phyloP scores from a whole-genome alignment of 2,113 vertebrate species.

The Phaethornis superciliosus region DNA sequence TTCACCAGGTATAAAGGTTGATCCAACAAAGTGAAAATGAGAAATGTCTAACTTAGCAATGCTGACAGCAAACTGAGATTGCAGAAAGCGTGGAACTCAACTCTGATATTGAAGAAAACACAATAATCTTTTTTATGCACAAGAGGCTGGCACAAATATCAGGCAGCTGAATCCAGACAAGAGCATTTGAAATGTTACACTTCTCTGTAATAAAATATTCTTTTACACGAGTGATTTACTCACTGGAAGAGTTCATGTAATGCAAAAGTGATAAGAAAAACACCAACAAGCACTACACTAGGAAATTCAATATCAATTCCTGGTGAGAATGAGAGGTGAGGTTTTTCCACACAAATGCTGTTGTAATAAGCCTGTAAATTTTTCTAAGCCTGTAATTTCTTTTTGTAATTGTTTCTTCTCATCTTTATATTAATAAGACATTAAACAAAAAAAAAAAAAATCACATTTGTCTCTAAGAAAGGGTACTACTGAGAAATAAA shows the following conservation, averaged over 20 bases:
- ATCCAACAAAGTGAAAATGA: not conserved
- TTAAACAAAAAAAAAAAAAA: too few relatives aligned
- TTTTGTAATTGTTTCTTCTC: too few relatives aligned
- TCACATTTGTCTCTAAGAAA: not conserved
- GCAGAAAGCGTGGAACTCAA: not conserved
- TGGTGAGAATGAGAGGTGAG: not conserved
- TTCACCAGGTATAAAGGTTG: not conserved
- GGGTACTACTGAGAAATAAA: not conserved
- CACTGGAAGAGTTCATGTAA: not conserved
- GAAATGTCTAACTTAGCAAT: not conserved
- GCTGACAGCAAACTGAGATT: not conserved
- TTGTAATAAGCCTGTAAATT: not conserved
- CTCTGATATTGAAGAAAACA: not conserved
- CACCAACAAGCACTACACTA: not conserved
- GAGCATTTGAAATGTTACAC: not conserved
- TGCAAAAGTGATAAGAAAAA: not conserved
- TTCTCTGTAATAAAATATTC: not conserved
- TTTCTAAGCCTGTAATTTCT: too few relatives aligned
- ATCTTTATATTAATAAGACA: not conserved
- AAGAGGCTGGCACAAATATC: not conserved
- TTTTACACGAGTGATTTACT: not conserved
- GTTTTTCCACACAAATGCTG: rapidly evolving
- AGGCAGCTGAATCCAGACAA: not conserved
- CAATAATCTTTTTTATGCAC: not conserved
- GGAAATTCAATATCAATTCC: not conserved